These are phyloP conservation scores for Drosophila lacteicornis DNA, from an alignment of 1,140 invertebrate species.

Conservation along the genomic window DNA sequence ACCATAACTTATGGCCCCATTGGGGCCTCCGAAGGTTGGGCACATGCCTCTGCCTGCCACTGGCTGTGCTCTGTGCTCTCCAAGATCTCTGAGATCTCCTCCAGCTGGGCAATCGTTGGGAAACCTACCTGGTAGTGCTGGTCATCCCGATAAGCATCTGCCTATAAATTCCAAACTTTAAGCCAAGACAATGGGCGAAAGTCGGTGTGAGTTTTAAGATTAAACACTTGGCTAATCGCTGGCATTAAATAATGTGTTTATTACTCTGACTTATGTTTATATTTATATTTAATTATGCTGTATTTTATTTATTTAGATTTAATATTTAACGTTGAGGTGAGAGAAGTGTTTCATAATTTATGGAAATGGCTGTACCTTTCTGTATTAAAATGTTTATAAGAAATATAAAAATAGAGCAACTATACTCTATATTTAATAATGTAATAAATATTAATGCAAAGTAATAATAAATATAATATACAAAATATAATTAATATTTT, in stretches of 20 bases:
- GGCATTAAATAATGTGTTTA: not conserved
- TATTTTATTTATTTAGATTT: no score
- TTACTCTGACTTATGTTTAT: no score
- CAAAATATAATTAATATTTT: no score
- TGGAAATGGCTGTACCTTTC: no score
- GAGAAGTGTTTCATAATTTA: no score
- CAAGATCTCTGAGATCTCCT: not conserved
- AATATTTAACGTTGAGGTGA: no score
- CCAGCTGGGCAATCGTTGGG: slow-evolving; percentile 7
- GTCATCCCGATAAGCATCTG: slow-evolving; percentile 13
- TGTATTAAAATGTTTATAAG: no score
- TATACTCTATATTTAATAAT: no score
- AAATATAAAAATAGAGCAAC: no score
- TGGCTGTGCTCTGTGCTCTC: not conserved
- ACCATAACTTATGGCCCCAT: slow-evolving; percentile 51
- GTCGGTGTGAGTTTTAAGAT: not conserved
- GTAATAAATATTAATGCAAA: no score
- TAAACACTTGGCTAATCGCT: not conserved
- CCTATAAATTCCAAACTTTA: not conserved
- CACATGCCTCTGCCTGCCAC: slow-evolving; percentile 10
- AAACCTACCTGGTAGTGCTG: not conserved
- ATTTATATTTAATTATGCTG: no score
- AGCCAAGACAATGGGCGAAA: slow-evolving; percentile 9
- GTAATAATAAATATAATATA: no score
- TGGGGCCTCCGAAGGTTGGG: slow-evolving; percentile 46